These are phyloP conservation scores for Akabosia matsudoensis DNA, from an alignment of 1,140 invertebrate genomes.

Conservation along the genomic window DNA sequence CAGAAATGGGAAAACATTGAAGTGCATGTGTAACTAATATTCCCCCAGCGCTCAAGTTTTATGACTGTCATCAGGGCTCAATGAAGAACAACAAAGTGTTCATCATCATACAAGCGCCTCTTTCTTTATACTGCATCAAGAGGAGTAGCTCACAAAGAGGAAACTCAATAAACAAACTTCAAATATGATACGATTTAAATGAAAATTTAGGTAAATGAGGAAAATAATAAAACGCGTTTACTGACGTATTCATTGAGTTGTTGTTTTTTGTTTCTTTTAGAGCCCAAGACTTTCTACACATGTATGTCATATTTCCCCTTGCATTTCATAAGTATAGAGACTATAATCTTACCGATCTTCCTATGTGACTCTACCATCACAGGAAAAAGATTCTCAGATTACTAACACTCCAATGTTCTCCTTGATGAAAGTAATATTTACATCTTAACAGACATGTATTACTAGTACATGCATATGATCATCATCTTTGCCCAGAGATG, in stretches of 20 bases:
- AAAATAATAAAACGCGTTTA: not conserved
- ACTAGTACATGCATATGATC: no score
- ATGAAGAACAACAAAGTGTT: not conserved
- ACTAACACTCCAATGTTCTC: not conserved
- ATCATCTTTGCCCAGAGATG: no score
- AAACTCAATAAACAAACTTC: not conserved
- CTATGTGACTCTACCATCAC: not conserved
- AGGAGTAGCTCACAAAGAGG: not conserved
- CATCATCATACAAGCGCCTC: not conserved
- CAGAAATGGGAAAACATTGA: conserved; percentile 1
- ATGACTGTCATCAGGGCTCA: not conserved
- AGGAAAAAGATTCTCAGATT: conserved; percentile 14
- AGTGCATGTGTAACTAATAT: not conserved
- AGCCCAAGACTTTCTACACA: no score
- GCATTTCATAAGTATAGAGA: no score
- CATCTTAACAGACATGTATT: no score
- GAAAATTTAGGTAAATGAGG: not conserved
- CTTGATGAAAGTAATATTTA: not conserved
- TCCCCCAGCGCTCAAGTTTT: not conserved
- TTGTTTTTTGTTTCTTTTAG: no score
- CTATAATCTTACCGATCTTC: not conserved
- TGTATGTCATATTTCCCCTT: no score
- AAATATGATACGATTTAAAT: not conserved
- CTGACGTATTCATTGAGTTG: no score
- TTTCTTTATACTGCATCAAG: not conserved